Evolutionary conservation across 2,797 vertebrate species (phyloP), one percentile per base, ranked within the genome.

Genomic region (Thunnus albacares): DNA sequence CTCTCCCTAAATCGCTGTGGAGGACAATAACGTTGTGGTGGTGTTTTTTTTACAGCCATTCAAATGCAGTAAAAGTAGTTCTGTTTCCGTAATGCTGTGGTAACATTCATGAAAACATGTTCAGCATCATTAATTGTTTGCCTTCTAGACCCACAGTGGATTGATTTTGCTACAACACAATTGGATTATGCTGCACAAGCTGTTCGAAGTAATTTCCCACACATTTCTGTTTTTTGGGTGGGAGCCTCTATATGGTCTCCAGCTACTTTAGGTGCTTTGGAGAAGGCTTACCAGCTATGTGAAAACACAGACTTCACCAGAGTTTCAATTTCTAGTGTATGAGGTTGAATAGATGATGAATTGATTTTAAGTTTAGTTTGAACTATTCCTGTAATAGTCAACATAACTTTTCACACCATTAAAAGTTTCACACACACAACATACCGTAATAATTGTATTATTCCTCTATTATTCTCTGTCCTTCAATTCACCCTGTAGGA

Each of bases 51-150:
- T 26, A 41, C 22, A 72, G 59, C 74, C 71, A 38, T 64, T 77
- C 55, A 51, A 52, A 74, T 17, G 56, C 63, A 75, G 71, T 64
- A 51, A 79, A 80, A 70, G 9, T 15, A 69, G 24, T 2, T 9
- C n/a, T 67, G 61, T 12, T 67, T 69, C 59, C 51, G 62, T 41
- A 67, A 71, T 70, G 64, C 22, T 43, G 38, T n/a, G 49, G 55
- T 56, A 72, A 74, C 30, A 75, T 67, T 81, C 28, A 72, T 61
- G 30, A 78, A 79, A 83, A 80, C 64, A 76, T 70, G 77, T 81
- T 75, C 64, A 66, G 73, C 77, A 2, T 51, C 76, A 82, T 83
- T 83, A 85, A 82, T 84, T 84, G 71, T 73, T 75, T 63, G 30
- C 77, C 47, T 82, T 83, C 79, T 73, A 77, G 56, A 65, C 49